These are phyloP conservation scores for Macrosteles quadrilineatus DNA, from an alignment of 1,140 invertebrate species.

Conservation along the genomic window DNA sequence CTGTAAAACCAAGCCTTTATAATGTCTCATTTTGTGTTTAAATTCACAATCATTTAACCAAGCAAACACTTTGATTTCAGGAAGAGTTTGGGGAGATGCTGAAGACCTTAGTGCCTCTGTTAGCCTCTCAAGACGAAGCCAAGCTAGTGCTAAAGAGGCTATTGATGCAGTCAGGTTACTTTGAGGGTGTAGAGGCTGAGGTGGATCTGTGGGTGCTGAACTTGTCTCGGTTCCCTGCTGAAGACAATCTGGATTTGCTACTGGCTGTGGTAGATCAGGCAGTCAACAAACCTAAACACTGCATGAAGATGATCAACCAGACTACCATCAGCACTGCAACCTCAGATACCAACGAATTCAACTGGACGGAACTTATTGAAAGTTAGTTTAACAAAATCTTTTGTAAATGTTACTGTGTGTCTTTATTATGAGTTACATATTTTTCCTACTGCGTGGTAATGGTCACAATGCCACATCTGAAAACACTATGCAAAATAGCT, in stretches of 20 bases:
- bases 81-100: not conserved
- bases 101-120: not conserved
- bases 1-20: too few relatives aligned
- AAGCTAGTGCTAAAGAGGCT: not conserved
- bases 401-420: too few relatives aligned
- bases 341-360: not conserved
- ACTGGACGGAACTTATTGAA: slow-evolving; percentile 20
- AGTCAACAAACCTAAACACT: not conserved
- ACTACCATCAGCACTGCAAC: not conserved
- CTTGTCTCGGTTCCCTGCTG: not conserved
- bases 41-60: too few relatives aligned
- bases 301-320: not conserved
- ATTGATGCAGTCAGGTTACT: not conserved
- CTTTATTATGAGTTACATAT: too few relatives aligned
- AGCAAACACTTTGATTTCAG: slow-evolving; percentile 15
- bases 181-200: slow-evolving; percentile 11
- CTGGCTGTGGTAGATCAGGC: not conserved
- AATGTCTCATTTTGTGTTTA: too few relatives aligned
- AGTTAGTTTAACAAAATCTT: too few relatives aligned
- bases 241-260: not conserved
- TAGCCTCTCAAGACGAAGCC: not conserved
- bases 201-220: slow-evolving; percentile 3
- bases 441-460: too few relatives aligned
- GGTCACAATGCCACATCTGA: too few relatives aligned
- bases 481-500: too few relatives aligned